Evolutionary conservation across 2,113 vertebrate species (phyloP).

Genomic region (Dascyllus trimaculatus): DNA sequence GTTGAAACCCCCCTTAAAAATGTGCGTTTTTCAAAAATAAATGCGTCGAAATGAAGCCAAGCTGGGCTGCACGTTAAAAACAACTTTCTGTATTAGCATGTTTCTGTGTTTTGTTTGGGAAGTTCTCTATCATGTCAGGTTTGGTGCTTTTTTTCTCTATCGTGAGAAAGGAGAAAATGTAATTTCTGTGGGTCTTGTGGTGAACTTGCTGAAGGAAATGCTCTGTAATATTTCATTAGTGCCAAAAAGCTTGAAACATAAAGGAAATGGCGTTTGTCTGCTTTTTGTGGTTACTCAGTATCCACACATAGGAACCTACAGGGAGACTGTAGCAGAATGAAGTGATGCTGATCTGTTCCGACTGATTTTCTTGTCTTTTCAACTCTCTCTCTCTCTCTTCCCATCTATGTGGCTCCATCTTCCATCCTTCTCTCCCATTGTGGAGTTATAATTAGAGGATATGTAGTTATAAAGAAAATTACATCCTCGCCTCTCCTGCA

Average conservation of each 20-base stretch:
- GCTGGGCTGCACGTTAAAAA: too few species aligned
- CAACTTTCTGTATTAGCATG: too few species aligned
- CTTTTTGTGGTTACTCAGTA: not conserved
- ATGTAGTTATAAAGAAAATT: not conserved
- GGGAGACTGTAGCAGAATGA: not conserved
- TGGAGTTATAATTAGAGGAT: constrained; percentile 1
- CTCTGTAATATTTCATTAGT: too few species aligned
- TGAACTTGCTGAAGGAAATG: not conserved
- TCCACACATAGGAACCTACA: not conserved
- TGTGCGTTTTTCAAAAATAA: too few species aligned
- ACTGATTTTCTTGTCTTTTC: constrained; percentile 12
- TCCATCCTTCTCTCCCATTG: not conserved
- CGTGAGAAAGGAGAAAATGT: not conserved
- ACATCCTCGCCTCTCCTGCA: not conserved
- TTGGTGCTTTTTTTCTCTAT: not conserved
- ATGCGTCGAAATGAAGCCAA: too few species aligned
- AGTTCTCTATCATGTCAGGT: not conserved
- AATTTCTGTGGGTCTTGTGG: not conserved
- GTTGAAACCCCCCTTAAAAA: too few species aligned
- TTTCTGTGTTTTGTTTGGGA: too few species aligned
- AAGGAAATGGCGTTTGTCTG: not conserved
- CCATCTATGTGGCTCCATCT: not conserved
- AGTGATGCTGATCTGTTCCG: constrained; percentile 39
- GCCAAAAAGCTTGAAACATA: not conserved
- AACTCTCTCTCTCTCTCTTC: constrained; percentile 1